A percentile compares a stretch with the other conserved stretches of the same genome.
Conservation (phyloP, 1,140 invertebrate genomes). For the Ceratina japonica region DNA sequence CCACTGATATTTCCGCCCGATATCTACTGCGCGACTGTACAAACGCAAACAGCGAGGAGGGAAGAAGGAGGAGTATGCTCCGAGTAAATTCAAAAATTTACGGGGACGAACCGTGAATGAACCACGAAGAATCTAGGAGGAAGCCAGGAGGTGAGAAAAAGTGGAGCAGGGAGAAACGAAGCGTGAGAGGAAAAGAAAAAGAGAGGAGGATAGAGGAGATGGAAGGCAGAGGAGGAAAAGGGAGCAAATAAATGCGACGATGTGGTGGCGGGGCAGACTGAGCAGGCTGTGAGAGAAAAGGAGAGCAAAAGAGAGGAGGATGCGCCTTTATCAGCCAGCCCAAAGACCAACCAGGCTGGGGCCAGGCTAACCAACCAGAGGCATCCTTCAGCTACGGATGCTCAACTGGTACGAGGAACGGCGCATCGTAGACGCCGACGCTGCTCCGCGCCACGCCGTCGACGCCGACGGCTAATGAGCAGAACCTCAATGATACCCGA, state of each 20-base stretch:
- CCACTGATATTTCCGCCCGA: background rate
- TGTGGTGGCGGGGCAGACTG: slow-evolving; percentile 14
- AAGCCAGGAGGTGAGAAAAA: background rate
- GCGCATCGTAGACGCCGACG: slow-evolving; percentile 30
- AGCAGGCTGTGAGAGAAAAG: slow-evolving; percentile 31
- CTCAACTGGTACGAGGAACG: slow-evolving; percentile 28
- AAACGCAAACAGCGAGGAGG: background rate
- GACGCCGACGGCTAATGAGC: slow-evolving; percentile 57
- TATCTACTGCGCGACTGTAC: background rate
- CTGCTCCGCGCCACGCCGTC: slow-evolving; percentile 18
- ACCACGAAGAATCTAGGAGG: background rate
- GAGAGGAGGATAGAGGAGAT: background rate
- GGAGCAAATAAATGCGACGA: slow-evolving; percentile 37
- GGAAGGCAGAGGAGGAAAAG: slow-evolving; percentile 14
- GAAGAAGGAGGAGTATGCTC: background rate
- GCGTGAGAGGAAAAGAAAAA: background rate
- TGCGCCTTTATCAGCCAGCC: slow-evolving; percentile 66
- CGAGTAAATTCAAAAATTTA: background rate
- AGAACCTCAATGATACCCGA: slow-evolving; percentile 52
- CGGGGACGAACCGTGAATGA: background rate
- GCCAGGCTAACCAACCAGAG: slow-evolving; percentile 55
- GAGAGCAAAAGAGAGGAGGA: slow-evolving; percentile 37
- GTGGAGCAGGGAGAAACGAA: slow-evolving; percentile 18
- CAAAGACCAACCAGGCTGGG: slow-evolving; percentile 54
- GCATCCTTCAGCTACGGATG: slow-evolving; percentile 43